phyloP scores from a whole-genome alignment of 2,113 vertebrate species.

The Climacteris rufus region DNA sequence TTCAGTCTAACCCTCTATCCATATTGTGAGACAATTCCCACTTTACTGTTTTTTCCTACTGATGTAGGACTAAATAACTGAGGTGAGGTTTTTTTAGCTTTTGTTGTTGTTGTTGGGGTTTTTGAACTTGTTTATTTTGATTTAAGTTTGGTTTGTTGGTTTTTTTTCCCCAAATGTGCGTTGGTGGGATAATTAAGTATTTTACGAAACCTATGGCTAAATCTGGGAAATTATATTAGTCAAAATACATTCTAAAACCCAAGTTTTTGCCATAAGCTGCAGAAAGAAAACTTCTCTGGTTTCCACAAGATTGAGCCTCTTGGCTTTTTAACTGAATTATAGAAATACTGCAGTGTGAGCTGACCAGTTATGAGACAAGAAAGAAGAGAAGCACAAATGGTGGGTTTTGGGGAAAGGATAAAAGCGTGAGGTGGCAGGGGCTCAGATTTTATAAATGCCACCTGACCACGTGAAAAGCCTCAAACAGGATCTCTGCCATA shows the following conservation, averaged over 20 bases:
- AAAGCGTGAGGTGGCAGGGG: not conserved
- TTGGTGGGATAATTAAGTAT: not conserved
- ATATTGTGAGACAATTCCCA: not conserved
- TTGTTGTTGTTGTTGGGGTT: accelerated
- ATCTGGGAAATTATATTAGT: not conserved
- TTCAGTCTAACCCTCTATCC: not conserved
- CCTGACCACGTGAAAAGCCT: not conserved
- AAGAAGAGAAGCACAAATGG: not conserved
- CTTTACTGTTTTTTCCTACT: not conserved
- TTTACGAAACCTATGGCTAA: not conserved
- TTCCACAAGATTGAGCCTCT: not conserved
- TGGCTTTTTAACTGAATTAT: not conserved
- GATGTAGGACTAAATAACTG: not conserved
- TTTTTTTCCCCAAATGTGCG: not conserved
- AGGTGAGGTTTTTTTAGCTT: not conserved
- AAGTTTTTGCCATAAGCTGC: not conserved
- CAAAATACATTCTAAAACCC: not conserved
- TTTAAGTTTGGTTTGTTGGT: accelerated
- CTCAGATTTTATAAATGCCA: not conserved
- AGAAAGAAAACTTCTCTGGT: not conserved
- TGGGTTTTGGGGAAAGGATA: not conserved
- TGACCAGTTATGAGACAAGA: not conserved
- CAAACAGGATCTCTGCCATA: not conserved
- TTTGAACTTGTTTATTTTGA: not conserved
- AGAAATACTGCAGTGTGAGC: not conserved